phyloP scores from a whole-genome alignment of 2,888 invertebrate species.

The Stratiomys singularior region DNA sequence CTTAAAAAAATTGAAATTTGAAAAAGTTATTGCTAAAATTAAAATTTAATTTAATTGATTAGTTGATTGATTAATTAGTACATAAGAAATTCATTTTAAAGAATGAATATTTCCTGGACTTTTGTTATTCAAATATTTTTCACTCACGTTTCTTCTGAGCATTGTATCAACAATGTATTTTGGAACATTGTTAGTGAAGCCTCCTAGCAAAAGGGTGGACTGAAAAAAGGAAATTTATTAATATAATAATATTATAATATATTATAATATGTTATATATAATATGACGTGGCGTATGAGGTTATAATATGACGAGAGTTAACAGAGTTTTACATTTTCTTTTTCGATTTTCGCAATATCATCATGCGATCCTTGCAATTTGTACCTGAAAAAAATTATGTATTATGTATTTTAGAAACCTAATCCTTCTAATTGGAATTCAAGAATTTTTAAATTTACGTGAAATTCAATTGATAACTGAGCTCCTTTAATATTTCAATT shows the following conservation, averaged over 20 bases:
- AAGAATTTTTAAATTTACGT: conserved; percentile 68
- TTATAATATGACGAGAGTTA: neutral
- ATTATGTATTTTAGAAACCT: neutral
- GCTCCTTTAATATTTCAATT: conserved; percentile 81
- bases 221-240: neutral
- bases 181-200: conserved; percentile 60
- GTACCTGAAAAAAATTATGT: conserved; percentile 53
- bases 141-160: conserved; percentile 56
- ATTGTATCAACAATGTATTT: conserved; percentile 58
- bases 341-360: conserved; percentile 48
- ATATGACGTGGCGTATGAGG: too few relatives aligned
- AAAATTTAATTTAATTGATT: too few relatives aligned
- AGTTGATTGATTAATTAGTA: too few relatives aligned
- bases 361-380: conserved; percentile 58
- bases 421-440: neutral
- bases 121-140: too few relatives aligned
- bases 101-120: too few relatives aligned
- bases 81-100: too few relatives aligned
- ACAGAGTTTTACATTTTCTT: conserved; percentile 54
- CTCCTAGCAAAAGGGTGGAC: conserved; percentile 57
- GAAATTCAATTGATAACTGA: conserved; percentile 83
- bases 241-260: too few relatives aligned
- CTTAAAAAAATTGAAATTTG: too few relatives aligned
- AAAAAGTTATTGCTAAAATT: too few relatives aligned
- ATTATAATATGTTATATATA: too few relatives aligned